A percentile compares a stretch with the other conserved stretches of the same genome.
Evolutionary conservation across 2,113 vertebrate genomes (phyloP).

Genomic region (Spilogale gracilis): DNA sequence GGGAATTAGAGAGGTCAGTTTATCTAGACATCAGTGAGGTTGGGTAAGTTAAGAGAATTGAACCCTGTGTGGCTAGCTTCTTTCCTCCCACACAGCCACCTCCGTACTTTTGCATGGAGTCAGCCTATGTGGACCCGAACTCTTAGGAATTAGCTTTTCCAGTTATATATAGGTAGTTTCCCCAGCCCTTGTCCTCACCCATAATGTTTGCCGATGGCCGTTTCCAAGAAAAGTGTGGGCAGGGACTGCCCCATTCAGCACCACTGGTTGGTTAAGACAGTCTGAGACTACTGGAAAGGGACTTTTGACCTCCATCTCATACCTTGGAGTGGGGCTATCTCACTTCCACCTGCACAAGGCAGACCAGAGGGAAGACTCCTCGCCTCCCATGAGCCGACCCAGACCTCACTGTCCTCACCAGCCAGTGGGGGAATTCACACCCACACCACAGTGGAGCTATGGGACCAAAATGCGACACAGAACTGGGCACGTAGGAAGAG

Average conservation of each 20-base stretch:
- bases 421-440: too few species aligned
- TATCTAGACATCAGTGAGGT: not conserved
- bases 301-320: not conserved
- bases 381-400: not conserved
- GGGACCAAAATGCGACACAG: not conserved
- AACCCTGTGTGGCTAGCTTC: not conserved
- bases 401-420: not conserved
- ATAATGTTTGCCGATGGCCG: not conserved
- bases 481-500: not conserved
- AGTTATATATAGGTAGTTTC: rapidly evolving
- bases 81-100: not conserved
- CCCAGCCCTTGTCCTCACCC: not conserved
- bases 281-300: not conserved
- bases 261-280: not conserved
- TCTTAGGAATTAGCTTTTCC: not conserved
- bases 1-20: not conserved
- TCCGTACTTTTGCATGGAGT: not conserved
- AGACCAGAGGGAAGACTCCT: too few species aligned
- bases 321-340: not conserved
- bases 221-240: not conserved
- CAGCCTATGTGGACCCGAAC: not conserved
- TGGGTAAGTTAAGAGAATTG: not conserved
- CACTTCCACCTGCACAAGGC: not conserved
- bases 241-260: not conserved
- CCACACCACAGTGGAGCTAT: not conserved